These are phyloP conservation scores for Atherinosoma microstoma DNA, from an alignment of 2,797 vertebrate genomes.

Conservation along the genomic window DNA sequence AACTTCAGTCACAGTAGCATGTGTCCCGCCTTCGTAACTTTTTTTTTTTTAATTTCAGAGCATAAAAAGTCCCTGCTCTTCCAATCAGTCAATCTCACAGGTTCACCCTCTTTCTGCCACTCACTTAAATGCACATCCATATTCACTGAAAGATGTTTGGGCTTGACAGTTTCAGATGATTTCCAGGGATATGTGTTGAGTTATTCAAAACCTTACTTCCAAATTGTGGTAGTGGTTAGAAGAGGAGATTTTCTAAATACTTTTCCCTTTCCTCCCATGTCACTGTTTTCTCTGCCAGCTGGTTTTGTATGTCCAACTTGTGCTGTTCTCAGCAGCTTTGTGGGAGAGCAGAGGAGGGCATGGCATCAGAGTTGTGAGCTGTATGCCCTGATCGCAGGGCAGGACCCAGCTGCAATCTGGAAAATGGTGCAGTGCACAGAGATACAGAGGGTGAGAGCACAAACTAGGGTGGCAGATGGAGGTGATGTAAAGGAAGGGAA, in stretches of 20 bases:
- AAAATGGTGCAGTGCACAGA: slow-evolving; percentile 52
- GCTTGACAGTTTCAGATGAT: slow-evolving; percentile 19
- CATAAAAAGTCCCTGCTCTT: slow-evolving; percentile 16
- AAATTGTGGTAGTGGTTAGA: slow-evolving; percentile 6
- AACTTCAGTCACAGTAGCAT: slow-evolving; percentile 21
- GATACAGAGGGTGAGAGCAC: slow-evolving; percentile 27
- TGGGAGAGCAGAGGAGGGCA: slow-evolving; percentile 32
- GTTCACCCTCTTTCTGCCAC: background rate
- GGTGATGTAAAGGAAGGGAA: slow-evolving; percentile 1
- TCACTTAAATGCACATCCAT: background rate
- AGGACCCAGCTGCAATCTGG: slow-evolving; percentile 29
- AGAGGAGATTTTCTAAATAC: background rate
- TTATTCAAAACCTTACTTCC: background rate
- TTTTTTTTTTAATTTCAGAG: background rate
- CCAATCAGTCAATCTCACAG: slow-evolving; percentile 8
- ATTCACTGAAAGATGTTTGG: background rate
- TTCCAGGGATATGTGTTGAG: slow-evolving; percentile 1
- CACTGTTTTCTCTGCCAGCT: slow-evolving; percentile 19
- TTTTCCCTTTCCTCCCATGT: slow-evolving; percentile 11
- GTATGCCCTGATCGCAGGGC: slow-evolving; percentile 42
- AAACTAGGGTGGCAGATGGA: slow-evolving; percentile 16
- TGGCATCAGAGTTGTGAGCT: slow-evolving; percentile 40
- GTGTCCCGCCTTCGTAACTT: background rate
- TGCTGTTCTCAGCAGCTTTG: slow-evolving; percentile 66
- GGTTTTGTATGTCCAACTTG: slow-evolving; percentile 44